Conservation (phyloP, 2,797 vertebrate genomes). For the Potorous gilbertii region DNA sequence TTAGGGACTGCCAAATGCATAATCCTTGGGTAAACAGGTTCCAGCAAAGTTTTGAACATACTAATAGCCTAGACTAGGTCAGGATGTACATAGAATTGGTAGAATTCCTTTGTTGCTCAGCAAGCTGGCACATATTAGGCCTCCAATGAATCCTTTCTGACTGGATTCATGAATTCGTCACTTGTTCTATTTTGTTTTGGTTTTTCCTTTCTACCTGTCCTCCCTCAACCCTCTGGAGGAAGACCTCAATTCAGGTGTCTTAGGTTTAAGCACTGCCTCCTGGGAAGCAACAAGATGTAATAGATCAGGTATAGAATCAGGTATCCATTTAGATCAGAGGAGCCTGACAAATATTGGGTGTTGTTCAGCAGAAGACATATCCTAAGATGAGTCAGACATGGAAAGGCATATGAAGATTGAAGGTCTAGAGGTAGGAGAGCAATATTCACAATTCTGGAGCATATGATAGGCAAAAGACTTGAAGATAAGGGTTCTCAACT, state of each 20-base stretch:
- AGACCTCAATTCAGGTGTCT: neutral
- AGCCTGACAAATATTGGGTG: neutral
- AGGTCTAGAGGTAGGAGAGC: neutral
- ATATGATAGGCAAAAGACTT: neutral
- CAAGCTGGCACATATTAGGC: neutral
- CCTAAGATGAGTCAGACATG: neutral
- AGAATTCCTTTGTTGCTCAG: neutral
- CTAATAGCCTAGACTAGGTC: neutral
- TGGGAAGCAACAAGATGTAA: neutral
- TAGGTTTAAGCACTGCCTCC: neutral
- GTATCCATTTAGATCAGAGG: slow-evolving; percentile 4
- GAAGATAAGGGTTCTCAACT: neutral
- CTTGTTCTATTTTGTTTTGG: neutral
- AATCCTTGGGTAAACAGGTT: neutral
- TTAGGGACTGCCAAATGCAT: neutral
- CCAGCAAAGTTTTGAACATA: neutral
- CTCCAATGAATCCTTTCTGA: neutral
- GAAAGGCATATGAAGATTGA: neutral
- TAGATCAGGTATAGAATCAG: neutral
- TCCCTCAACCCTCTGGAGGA: neutral
- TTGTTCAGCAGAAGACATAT: neutral
- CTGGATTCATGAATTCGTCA: slow-evolving; percentile 2
- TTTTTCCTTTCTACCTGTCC: neutral
- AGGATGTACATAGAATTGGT: neutral
- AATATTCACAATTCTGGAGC: neutral